Evolutionary conservation across 1,140 invertebrate genomes (phyloP).

Genomic region (Drosophila tsacasi): DNA sequence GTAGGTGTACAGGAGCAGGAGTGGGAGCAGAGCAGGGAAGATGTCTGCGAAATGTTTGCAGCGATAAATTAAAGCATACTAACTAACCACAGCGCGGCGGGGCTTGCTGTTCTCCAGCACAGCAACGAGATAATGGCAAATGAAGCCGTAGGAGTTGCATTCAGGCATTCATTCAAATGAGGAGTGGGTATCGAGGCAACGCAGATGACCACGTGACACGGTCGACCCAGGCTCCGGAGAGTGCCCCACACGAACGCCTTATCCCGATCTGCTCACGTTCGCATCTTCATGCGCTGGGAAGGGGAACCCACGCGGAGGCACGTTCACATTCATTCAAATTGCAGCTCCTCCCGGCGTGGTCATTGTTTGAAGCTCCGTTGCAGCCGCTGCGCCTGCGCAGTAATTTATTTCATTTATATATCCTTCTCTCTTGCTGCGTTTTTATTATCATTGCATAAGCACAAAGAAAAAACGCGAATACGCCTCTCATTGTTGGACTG

Average conservation of each 20-base stretch:
- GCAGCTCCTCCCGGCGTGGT: slow-evolving; percentile 43
- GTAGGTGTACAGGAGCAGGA: slow-evolving; percentile 43
- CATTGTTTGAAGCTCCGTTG: slow-evolving; percentile 59
- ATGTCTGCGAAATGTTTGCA: slow-evolving; percentile 50
- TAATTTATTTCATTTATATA: slow-evolving; percentile 79
- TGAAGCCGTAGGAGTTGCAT: slow-evolving; percentile 76
- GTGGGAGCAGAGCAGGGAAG: slow-evolving; percentile 15
- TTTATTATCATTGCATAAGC: slow-evolving; percentile 76
- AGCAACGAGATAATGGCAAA: slow-evolving; percentile 76
- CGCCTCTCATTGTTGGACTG: slow-evolving; percentile 56
- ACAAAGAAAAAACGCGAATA: slow-evolving; percentile 52
- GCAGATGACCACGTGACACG: slow-evolving; percentile 40
- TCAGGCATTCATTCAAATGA: slow-evolving; percentile 66
- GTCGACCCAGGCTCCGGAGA: background rate
- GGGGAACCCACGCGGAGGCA: slow-evolving; percentile 51
- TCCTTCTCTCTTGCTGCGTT: slow-evolving; percentile 60
- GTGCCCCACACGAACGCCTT: slow-evolving; percentile 9
- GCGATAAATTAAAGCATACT: slow-evolving; percentile 76
- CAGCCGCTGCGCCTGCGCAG: slow-evolving; percentile 65
- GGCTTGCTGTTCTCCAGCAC: slow-evolving; percentile 11
- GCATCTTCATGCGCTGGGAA: slow-evolving; percentile 6
- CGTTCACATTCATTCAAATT: slow-evolving; percentile 77
- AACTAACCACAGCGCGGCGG: slow-evolving; percentile 59
- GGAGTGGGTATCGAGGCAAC: slow-evolving; percentile 23
- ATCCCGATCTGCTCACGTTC: slow-evolving; percentile 43